Base-by-base conservation (phyloP, 2,888 invertebrate species). In the Stenolophus ochropezus region DNA sequence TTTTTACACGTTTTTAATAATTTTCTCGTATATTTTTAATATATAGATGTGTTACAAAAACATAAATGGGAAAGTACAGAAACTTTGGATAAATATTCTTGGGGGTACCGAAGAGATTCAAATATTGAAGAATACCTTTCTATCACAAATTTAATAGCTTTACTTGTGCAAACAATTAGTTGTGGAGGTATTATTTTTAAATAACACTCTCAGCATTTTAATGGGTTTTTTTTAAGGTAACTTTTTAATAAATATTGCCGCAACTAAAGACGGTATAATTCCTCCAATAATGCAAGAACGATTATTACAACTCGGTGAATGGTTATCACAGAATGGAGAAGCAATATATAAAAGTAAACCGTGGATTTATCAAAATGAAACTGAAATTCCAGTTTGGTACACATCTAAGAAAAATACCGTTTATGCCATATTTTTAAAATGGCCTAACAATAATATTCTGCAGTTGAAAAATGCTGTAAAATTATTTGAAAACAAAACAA, bases 1-100 rank as follows among this genome's bases (percentile, higher is more conserved):
- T 33, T 33, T 5, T 33, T 33, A 33, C 5, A 33, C 8, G 33
- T 33, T 33, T 33, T 1, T 3, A 5, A 27, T 3, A 4, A 5
- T 27, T 5, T 27, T 4, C 33, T 5, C 4, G 8, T 1, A 33
- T 4, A 33, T 33, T 33, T 8, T 33, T 33, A 33, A 33, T 33
- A 2, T 8, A 42, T 84, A 93, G 94, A 93, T 53, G 89, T 91
- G 11, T 88, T 94, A 8, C 92, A 92, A 85, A 83, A 88, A 0
- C 96, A 96, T 86, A 99, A 99, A 90, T 99, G 98, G 97, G 98
- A 98, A 89, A 98, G 98, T 88, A 96, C 96, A 18, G 95, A 98
- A 92, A 97, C 98, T 0, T 90, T 99, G 53, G 98, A 99, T 86
- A 92, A 91, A 84, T 86, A 90, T 16, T 97, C 97, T 0, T 98